Evolutionary conservation across 2,113 vertebrate species (phyloP).

Genomic region (Platysteira castanea): DNA sequence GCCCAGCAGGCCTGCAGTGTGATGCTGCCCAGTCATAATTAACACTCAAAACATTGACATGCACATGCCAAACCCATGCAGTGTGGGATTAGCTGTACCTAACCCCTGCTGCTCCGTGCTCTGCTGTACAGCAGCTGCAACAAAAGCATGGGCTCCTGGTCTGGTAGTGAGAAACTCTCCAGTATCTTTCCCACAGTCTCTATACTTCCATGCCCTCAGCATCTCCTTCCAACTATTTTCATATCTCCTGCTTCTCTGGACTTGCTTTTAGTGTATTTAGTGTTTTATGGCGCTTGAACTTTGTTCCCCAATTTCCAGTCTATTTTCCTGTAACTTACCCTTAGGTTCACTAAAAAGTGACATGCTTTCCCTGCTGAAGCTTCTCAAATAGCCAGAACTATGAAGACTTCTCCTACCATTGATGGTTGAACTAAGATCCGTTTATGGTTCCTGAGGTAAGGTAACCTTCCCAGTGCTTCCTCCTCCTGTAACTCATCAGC

Average conservation of each 20-base stretch:
- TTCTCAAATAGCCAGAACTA: not conserved
- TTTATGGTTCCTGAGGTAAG: not conserved
- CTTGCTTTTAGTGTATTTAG: not conserved
- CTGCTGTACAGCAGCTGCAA: not conserved
- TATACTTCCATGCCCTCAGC: not conserved
- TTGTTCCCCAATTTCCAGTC: not conserved
- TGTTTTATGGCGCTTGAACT: not conserved
- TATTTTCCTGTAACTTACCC: not conserved
- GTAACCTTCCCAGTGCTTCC: not conserved
- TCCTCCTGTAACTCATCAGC: not conserved
- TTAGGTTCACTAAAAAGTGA: not conserved
- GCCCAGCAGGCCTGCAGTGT: not conserved
- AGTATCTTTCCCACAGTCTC: not conserved
- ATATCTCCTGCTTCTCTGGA: not conserved
- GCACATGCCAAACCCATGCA: not conserved
- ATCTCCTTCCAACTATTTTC: not conserved
- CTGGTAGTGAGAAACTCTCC: not conserved
- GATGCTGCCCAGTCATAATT: not conserved
- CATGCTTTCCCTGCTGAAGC: not conserved
- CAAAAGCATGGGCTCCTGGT: not conserved
- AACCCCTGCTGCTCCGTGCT: not conserved
- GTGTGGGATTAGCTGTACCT: not conserved
- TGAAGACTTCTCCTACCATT: not conserved
- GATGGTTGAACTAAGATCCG: not conserved
- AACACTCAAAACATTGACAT: not conserved